These are phyloP conservation scores for Lasaia peninsularis DNA, from an alignment of 1,140 invertebrate genomes.

Conservation along the genomic window DNA sequence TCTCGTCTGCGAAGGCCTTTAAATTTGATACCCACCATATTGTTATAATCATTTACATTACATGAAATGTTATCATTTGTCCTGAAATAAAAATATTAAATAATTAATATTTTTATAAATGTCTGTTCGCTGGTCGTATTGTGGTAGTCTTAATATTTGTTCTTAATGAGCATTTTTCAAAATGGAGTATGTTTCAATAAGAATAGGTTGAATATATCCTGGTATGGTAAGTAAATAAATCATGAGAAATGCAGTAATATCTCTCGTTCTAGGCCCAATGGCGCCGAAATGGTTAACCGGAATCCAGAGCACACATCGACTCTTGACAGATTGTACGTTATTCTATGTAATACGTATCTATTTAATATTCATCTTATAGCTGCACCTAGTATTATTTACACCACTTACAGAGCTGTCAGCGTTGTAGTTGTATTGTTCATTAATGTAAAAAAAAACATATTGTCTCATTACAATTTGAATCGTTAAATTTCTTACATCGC, in stretches of 20 bases:
- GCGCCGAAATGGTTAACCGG: constrained; percentile 72
- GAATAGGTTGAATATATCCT: background rate
- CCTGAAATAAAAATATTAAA: too few species aligned
- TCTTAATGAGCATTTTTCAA: too few species aligned
- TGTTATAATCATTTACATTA: background rate
- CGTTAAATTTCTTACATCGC: background rate
- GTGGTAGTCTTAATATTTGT: too few species aligned
- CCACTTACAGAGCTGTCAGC: constrained; percentile 41
- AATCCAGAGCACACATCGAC: constrained; percentile 70
- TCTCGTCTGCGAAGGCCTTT: too few species aligned
- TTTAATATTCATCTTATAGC: constrained; percentile 33
- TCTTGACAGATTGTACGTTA: constrained; percentile 74
- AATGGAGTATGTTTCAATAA: background rate
- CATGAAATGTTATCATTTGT: background rate
- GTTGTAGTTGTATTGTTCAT: background rate
- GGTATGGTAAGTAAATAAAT: constrained; percentile 10
- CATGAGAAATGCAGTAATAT: constrained; percentile 45
- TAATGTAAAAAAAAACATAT: background rate
- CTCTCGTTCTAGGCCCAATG: constrained; percentile 71
- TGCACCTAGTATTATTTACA: constrained; percentile 22
- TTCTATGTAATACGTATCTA: constrained; percentile 42
- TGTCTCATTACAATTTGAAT: background rate
- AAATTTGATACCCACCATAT: background rate
- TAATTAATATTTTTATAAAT: too few species aligned
- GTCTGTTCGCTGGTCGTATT: too few species aligned